Conservation (phyloP, 2,797 vertebrate species). For the Harpagifer antarcticus region DNA sequence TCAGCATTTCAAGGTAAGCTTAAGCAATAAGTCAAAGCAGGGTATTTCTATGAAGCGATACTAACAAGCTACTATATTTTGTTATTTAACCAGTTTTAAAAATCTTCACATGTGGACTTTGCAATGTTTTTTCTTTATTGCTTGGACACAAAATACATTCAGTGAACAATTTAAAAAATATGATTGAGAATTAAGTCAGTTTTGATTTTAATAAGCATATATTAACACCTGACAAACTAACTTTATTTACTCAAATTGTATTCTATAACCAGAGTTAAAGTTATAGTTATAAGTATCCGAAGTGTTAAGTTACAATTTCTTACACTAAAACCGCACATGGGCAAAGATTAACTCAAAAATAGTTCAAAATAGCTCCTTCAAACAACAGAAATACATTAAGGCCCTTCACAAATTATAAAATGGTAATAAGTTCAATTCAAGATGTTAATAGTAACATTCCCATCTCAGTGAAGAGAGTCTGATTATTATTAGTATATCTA, state of each 20-base stretch:
- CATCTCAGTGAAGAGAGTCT: neutral
- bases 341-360: neutral
- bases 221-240: too few relatives aligned
- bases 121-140: neutral
- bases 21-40: neutral
- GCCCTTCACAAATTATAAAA: neutral
- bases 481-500: neutral
- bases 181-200: neutral
- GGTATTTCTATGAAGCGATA: neutral
- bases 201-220: too few relatives aligned
- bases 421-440: neutral
- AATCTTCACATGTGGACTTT: neutral
- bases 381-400: neutral
- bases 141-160: slow-evolving; percentile 2
- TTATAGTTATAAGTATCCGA: neutral
- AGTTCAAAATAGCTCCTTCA: neutral
- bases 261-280: neutral
- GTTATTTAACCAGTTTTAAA: neutral
- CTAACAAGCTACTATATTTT: neutral
- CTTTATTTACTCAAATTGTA: too few relatives aligned
- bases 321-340: neutral
- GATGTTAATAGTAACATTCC: neutral
- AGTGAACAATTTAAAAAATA: neutral
- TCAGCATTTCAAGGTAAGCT: slow-evolving; percentile 72
- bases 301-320: slow-evolving; percentile 1